Base-by-base conservation (phyloP, 2,113 vertebrate genomes). In the Taxidea taxus region DNA sequence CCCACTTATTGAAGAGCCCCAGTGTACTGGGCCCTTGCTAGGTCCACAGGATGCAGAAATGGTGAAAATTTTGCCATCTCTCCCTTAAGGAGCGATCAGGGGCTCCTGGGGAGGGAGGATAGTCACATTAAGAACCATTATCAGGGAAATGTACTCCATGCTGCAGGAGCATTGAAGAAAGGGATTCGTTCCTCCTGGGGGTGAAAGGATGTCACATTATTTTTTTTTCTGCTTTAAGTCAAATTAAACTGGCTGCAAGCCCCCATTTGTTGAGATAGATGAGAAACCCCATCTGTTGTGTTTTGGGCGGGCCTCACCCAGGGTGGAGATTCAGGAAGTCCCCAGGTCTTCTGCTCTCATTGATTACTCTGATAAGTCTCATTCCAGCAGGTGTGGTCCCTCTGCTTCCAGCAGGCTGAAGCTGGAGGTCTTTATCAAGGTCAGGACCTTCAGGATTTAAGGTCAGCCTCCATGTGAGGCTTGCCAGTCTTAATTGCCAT, bases 211-310 rank as follows among this genome's bases (percentile, higher is more conserved):
- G 66, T 84, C 90, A 88, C 34, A 29, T 87, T 84, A 64, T 62
- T 80, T 95, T 88, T 88, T 54, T 91, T 87, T 72, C 64, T 84
- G 47, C 15, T 72, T 68, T 51, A 49, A 80, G 78, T 78, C 51
- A 87, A 66, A 78, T 62, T 77, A 93, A 93, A 70, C 81, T 96
- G 54, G 39, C 91, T 86, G 47, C 83, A 85, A 75, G 39, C 11
- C 49, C n/a, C 54, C 15, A 21, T 56, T 74, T 95, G 78, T 94
- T 39, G 66, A 58, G 82, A 87, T 34, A 58, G 77, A 85, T 66
- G 88, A 94, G 31, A 88, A 96, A 44, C n/a, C 29, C 6, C 29
- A 25, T 91, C 54, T 88, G 62, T 70, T 39, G 56, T 60, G 20
- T 44, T 74, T 29, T 16, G 62, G 95, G 58, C 6, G 0, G 70